Base-by-base conservation (phyloP, 2,888 invertebrate genomes). In the Drosophila tanythrix region DNA sequence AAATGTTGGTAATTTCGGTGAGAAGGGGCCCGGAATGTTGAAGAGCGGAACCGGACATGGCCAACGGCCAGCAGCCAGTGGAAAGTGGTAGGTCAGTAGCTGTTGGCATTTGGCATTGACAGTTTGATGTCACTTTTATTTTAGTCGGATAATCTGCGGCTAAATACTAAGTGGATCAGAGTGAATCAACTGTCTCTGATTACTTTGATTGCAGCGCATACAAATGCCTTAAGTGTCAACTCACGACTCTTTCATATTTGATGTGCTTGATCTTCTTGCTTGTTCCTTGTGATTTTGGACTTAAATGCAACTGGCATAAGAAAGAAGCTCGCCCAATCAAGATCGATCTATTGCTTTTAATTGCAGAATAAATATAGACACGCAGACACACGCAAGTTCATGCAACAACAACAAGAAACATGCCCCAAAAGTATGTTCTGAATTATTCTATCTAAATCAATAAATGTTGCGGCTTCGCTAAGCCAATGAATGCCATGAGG, bases 1-100 rank as follows among this genome's bases (percentile, higher is more conserved):
- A 88, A 85, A 88, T 88, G 89, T 81, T 77, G 77, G 55, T 48
- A 59, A 60, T 70, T 79, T 63, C 15, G 51, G 52, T n/a, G 7
- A n/a, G 21, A 33, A 15, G 33, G 36, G 27, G 58, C 31, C 31
- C 25, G 27, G 51, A 53, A 53, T 63, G 62, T 63, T 64, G 29
- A 33, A 18, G 13, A 35, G 25, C 27, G 29, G 58, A 70, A 58
- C 61, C 48, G 79, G 70, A 38, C 53, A 77, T 73, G 53, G 35
- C 59, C 51, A 18, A 11, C 25, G 65, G 38, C 21, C 31, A 27
- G 33, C 18, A 33, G 66, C 52, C 52, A 35, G 13, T 35, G 35
- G 35, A 13, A 35, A 35, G 35, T 35, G 35, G 35, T 13, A 13
- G n/a, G 27, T 27, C 50, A 50, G 50, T 27, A 15, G 25, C 27